Base-by-base conservation (phyloP, 1,140 invertebrate species). In the Apocrypta bakeri region DNA sequence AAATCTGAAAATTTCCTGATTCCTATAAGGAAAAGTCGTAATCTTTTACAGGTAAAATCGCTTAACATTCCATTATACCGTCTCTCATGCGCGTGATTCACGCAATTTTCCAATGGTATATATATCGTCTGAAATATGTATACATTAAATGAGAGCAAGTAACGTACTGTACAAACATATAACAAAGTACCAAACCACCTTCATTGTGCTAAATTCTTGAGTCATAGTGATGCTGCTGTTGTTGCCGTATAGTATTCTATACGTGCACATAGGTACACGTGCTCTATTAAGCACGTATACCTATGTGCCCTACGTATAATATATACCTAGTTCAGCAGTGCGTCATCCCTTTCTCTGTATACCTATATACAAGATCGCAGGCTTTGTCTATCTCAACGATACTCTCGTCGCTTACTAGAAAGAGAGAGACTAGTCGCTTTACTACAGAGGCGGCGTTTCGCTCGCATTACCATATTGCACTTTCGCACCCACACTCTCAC, bases 391-490 rank as follows among this genome's bases (percentile, higher is more conserved):
- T 81, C 29, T 12, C 56, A n/a, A 33, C 61, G 63, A 66, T 4
- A 7, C 48, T 21, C 76, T 69, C 40, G 64, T 66, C 63, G 66
- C 66, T 14, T 56, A n/a, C 37, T 27, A 24, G 40, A 33, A 2
- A 76, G 56, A 31, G 12, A 66, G 64, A 27, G 25, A 27, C 14
- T 29, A 79, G 31, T 81, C 27, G 69, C 25, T 37, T n/a, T 12
- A 37, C 61, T 74, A 81, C 14, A 1, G 21, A 40, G 63, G 21
- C 37, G 11, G 48, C 68, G 76, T 71, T 82, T 77, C 64, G 66
- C 56, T 29, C 14, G 75, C 69, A 82, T 78, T 73, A 77, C 74
- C 66, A 78, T 78, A 78, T 29, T 64, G n/a, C 75, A 48, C 75
- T 24, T 27, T 56, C 25, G 71, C 81, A 76, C 81, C 66, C 74